Base-by-base conservation (phyloP, 2,113 vertebrate genomes). In the Apistogramma diplotaenia region DNA sequence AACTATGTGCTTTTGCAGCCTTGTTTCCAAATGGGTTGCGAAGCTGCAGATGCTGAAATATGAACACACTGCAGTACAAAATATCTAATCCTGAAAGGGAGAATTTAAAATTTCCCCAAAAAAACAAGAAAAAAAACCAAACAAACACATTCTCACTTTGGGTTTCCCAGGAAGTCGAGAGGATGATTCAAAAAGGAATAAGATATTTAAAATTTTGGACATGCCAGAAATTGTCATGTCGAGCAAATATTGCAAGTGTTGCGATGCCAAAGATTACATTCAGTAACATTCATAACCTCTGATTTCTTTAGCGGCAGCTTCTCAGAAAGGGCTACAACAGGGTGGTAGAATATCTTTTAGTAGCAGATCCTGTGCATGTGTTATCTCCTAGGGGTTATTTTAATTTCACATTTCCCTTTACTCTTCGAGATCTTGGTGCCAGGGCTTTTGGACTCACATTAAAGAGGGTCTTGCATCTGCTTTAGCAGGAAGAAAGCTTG, bases 401-500 rank as follows among this genome's bases (percentile, higher is more conserved):
- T 76, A 62, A 86, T 80, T 87, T 67, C 60, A 75, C 40, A 79
- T 89, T 87, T 62, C 31, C 53, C 67, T 84, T 88, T 58, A 56
- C 62, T 83, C 56, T 62, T 70, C 12, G 12, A 59, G 57, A 87
- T 75, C 56, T 51, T 1, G 10, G 53, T 76, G 70, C 81, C 35
- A 79, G 71, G 77, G 84, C 80, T 70, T 82, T 84, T 87, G 78
- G 79, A 83, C 43, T 79, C 31, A 40, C 76, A 87, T 87, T 88
- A 85, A 90, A 80, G 75, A 15, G 72, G 51, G 46, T 76, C 78
- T 83, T 76, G 74, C 59, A 43, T 75, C 81, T 87, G 85, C 53
- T 82, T 86, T 61, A 67, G 62, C 40, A 60, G 51, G 62, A 81
- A 13, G 75, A 81, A 59, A 51, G 83, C 73, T 82, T 8, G 10